Conservation (phyloP, 64 coral and sea anemone species). For the Orbicella faveolata region DNA sequence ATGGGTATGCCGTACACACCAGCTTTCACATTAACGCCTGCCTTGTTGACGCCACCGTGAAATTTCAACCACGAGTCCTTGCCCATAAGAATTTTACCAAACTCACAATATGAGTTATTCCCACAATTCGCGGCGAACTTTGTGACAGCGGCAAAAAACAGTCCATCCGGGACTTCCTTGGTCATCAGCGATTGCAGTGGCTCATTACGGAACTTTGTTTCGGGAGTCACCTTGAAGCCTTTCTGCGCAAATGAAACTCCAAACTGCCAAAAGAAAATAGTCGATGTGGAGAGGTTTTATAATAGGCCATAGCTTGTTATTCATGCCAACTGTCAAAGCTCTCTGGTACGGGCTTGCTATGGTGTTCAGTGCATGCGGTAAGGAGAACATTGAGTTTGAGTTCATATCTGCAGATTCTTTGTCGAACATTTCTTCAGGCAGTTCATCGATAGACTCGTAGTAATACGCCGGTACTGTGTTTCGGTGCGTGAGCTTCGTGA, state of each 20-base stretch:
- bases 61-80: conserved; percentile 51
- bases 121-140: conserved; percentile 44
- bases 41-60: conserved; percentile 9
- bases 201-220: conserved; percentile 42
- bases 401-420: background rate
- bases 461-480: background rate
- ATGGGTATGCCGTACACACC: conserved; percentile 46
- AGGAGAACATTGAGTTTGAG: background rate
- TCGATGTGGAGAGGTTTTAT: too few relatives aligned
- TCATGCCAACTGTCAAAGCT: background rate
- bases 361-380: background rate
- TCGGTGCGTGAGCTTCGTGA: background rate
- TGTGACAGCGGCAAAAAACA: conserved; percentile 35
- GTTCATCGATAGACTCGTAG: background rate
- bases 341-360: background rate
- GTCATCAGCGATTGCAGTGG: conserved; percentile 50
- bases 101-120: conserved; percentile 27
- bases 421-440: background rate
- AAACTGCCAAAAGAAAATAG: conserved; percentile 22
- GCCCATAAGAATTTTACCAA: conserved; percentile 46
- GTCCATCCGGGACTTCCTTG: conserved; percentile 46
- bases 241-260: conserved; percentile 58
- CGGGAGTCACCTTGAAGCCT: conserved; percentile 45
- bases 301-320: background rate
- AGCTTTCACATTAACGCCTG: conserved; percentile 26